phyloP scores from a whole-genome alignment of 2,797 vertebrate genomes.

The Myioborus melanocephalus region DNA sequence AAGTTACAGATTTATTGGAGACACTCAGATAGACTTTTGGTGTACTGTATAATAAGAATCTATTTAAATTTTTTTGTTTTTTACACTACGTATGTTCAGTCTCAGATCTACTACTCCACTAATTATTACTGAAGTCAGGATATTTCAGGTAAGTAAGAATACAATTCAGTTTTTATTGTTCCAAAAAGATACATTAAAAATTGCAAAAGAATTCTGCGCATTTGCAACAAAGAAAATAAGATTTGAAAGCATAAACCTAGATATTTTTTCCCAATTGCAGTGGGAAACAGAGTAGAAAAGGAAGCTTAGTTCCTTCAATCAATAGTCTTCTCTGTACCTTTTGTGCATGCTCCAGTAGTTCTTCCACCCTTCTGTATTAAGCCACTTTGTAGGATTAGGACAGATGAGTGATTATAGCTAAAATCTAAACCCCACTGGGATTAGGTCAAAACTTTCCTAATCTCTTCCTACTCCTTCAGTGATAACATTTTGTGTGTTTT shows the following conservation, averaged over 20 bases:
- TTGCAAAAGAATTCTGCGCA: not conserved
- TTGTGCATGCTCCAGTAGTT: conserved; percentile 53
- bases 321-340: conserved; percentile 60
- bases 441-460: conserved; percentile 31
- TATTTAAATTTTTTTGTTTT: not conserved
- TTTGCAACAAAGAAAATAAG: conserved; percentile 11
- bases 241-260: conserved; percentile 23
- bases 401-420: conserved; percentile 61
- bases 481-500: not conserved
- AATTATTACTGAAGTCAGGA: not conserved
- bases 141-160: not conserved
- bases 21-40: not conserved
- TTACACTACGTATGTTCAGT: not conserved
- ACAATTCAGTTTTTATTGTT: not conserved
- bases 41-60: not conserved
- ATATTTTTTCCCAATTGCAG: not conserved
- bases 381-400: conserved; percentile 55
- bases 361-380: conserved; percentile 54
- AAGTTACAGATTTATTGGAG: not conserved
- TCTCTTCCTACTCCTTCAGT: not conserved
- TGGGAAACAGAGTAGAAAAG: conserved; percentile 51
- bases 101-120: not conserved
- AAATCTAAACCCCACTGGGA: conserved; percentile 32
- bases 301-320: conserved; percentile 50
- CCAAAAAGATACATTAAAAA: not conserved